Base-by-base conservation (phyloP, 2,797 vertebrate genomes). In the Miichthys miiuy region DNA sequence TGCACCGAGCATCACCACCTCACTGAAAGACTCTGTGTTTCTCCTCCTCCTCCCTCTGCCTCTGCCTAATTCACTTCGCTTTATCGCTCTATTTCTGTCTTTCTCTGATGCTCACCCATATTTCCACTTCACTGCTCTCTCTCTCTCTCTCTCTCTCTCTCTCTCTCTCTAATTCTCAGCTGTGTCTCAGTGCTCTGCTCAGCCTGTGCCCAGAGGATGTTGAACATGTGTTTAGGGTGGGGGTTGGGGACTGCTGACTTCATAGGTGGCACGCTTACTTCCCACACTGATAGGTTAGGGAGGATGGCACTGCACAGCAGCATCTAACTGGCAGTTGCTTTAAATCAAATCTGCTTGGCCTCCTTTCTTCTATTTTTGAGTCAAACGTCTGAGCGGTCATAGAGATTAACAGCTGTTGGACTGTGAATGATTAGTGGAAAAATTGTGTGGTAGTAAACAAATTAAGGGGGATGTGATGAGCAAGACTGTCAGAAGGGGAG, bases 51-150 rank as follows among this genome's bases (percentile, higher is more conserved):
- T 73, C 79, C 56, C 20, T 4, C 73, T 79, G 54, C 60, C 82
- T 75, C 77, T 82, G 76, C 68, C 85, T 76, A 84, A 91, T 88
- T 89, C 90, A 83, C 89, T 78, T 8, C 34, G 89, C 91, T 90
- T 89, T 90, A 89, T 89, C 75, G 86, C 93, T 93, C 92, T 94
- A 93, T 93, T 93, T 93, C 89, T 90, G 91, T 93, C 91, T 74
- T 83, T 83, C 87, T 91, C 88, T 88, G 89, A 92, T 87, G 92
- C 91, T 92, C 88, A 76, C 82, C 80, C 92, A 85, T 87, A 78
- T 92, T 94, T 93, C 91, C 91, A 92, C 89, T 80, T 85, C 89
- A 72, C 84, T 87, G 85, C 85, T 51, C 90, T 16, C 84, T 68
- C 89, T 75, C 87, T 62, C 84, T 55, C 76, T 56, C 82, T 62